Evolutionary conservation across 2,113 vertebrate genomes (phyloP).

Genomic region (Chloropsis hardwickii): DNA sequence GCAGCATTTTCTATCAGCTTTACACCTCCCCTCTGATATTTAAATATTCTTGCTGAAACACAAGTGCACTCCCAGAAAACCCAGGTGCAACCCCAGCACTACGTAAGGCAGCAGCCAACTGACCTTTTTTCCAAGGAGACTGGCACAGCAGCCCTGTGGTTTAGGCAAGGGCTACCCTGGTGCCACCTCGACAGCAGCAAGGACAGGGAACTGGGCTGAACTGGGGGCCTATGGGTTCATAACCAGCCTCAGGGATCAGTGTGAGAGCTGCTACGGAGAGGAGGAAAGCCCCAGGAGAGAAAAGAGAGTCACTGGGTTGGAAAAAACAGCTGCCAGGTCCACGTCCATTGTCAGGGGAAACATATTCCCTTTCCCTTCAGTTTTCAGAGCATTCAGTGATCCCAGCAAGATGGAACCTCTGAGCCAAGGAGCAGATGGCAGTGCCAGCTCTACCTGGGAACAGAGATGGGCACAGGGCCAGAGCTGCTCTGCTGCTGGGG

Average conservation of each 20-base stretch:
- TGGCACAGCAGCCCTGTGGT: accelerated
- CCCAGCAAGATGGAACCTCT: background rate
- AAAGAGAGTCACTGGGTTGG: background rate
- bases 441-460: background rate
- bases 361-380: background rate
- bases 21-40: background rate
- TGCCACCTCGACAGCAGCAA: background rate
- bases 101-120: background rate
- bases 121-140: background rate
- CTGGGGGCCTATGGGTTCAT: accelerated
- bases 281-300: background rate
- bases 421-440: background rate
- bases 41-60: background rate
- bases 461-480: background rate
- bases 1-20: background rate
- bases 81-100: background rate
- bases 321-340: background rate
- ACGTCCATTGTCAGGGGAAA: background rate
- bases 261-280: background rate
- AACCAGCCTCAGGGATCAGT: background rate
- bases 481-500: background rate
- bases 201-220: background rate
- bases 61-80: background rate
- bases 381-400: background rate
- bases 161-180: background rate